Evolutionary conservation across 2,797 vertebrate species (phyloP).

Genomic region (Phaenicophaeus curvirostris): DNA sequence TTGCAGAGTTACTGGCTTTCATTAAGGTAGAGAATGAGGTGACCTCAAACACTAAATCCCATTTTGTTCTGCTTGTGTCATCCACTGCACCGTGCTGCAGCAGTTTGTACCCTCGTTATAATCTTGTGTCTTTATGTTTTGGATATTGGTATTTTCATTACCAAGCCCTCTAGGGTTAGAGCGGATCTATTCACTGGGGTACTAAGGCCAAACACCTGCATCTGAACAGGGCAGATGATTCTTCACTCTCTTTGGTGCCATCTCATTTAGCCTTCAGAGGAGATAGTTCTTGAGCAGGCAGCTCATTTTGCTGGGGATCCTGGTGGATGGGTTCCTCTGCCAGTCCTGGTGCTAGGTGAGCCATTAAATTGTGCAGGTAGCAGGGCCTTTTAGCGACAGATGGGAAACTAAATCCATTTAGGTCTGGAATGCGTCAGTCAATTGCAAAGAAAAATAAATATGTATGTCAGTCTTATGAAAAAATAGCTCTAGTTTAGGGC

Average conservation of each 20-base stretch:
- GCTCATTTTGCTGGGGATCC: neutral
- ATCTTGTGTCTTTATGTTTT: neutral
- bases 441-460: neutral
- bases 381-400: neutral
- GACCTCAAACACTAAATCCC: neutral
- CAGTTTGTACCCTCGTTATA: neutral
- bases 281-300: neutral
- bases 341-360: neutral
- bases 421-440: neutral
- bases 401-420: neutral
- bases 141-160: neutral
- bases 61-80: neutral
- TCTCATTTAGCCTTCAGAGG: neutral
- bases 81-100: neutral
- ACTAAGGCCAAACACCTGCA: neutral
- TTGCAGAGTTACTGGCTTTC: neutral
- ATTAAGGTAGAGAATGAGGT: neutral
- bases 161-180: too few relatives aligned
- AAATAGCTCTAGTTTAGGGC: neutral
- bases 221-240: neutral
- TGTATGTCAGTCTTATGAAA: neutral
- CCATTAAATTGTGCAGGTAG: neutral
- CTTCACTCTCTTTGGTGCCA: neutral
- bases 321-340: neutral
- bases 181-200: fast-evolving